Base-by-base conservation (phyloP, 2,888 invertebrate genomes). In the Reticulitermes lucifugus region DNA sequence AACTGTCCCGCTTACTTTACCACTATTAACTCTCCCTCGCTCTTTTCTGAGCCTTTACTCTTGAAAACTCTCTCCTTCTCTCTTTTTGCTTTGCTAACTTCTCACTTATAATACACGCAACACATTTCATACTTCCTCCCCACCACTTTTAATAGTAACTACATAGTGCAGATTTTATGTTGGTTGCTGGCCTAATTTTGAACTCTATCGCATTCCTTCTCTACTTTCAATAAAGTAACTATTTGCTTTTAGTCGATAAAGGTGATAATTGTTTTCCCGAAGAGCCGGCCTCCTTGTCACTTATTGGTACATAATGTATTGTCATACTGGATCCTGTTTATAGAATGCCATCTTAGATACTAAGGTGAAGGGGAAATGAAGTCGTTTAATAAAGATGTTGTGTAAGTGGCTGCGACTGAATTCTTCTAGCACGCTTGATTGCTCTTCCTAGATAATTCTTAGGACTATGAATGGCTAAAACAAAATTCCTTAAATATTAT, bases 1-100 rank as follows among this genome's bases (percentile, higher is more conserved):
- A 29, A 41, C 73, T 71, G 73, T 82, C 73, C 85, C 75, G 80
- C 85, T 85, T 85, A 85, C 81, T 80, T 73, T 73, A 75, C 41
- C 22, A 46, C 41, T 46, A 77, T 77, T 77, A 83, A 65, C 82
- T 83, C 82, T 71, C 82, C 71, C 82, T 41, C 46, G 65, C 82
- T 83, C n/a, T 55, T 51, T 41, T 65, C n/a, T 65, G 46, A 46
- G 18, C 18, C 65, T 12, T 9, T 51, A 79, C 79, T 29, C 55
- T 79, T 18, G 25, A 55, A 79, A 79, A 79, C 65, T 83, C 82
- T 70, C 82, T 83, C 46, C 46, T 70, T 41, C 71, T 43, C 82
- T 70, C 82, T 43, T 71, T 46, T 46, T 46, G 29, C 43, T 46
- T 43, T 77, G 51, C 77, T 21, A n/a, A 46, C 77, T 77, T 77